These are phyloP conservation scores for Hucho hucho DNA, from an alignment of 2,113 vertebrate genomes.

Conservation along the genomic window DNA sequence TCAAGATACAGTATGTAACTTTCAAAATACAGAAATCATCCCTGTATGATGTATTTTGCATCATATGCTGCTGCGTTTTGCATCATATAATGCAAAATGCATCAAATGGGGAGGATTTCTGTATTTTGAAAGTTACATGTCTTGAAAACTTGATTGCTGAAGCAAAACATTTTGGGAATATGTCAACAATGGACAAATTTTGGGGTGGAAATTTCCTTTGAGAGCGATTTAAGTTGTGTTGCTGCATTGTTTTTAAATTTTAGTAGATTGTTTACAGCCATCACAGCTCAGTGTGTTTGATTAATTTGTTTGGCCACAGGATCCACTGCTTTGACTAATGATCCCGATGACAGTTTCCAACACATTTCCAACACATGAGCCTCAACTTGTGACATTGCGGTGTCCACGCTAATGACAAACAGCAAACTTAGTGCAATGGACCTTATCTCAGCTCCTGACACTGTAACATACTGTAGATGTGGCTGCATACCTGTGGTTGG, in stretches of 20 bases:
- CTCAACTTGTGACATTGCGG: constrained; percentile 30
- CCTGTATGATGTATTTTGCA: too few relatives aligned
- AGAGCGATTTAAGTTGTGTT: neutral
- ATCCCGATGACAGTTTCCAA: constrained; percentile 36
- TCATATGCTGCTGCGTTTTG: too few relatives aligned
- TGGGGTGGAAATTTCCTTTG: too few relatives aligned
- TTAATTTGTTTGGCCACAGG: constrained; percentile 36
- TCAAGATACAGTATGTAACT: too few relatives aligned
- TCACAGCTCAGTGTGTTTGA: constrained; percentile 26
- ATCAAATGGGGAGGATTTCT: too few relatives aligned
- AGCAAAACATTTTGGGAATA: too few relatives aligned
- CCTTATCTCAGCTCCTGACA: neutral
- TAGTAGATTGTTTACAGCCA: constrained; percentile 25
- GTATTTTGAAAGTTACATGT: too few relatives aligned
- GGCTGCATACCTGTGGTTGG: neutral
- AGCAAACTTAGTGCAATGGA: constrained; percentile 5
- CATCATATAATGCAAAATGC: neutral
- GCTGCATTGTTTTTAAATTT: constrained; percentile 19
- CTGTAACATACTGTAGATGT: neutral
- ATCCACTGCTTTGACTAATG: constrained; percentile 30
- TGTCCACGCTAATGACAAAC: constrained; percentile 33
- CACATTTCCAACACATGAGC: constrained; percentile 16
- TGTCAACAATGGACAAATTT: too few relatives aligned
- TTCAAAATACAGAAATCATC: too few relatives aligned
- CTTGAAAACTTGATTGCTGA: too few relatives aligned